Percentiles rank a stretch among this genome's conserved stretches.
These are phyloP conservation scores for Scaeva pyrastri DNA, from an alignment of 2,888 invertebrate species.

Conservation along the genomic window DNA sequence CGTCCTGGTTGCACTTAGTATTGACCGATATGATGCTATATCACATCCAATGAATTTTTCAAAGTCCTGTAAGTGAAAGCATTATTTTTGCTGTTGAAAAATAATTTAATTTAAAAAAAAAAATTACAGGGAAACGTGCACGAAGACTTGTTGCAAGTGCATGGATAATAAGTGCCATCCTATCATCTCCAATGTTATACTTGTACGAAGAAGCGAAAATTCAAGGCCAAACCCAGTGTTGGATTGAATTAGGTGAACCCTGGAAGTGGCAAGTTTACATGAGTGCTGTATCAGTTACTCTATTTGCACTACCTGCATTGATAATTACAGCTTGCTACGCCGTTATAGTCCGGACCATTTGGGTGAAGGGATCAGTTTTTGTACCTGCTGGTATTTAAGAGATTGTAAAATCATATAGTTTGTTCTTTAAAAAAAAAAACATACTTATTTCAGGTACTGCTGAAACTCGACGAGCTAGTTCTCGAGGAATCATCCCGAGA, in stretches of 20 bases:
- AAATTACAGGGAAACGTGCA: constrained; percentile 92
- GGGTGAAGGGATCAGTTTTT: constrained; percentile 88
- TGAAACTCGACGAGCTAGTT: constrained; percentile 91
- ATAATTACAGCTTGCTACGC: constrained; percentile 96
- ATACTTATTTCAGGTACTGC: constrained; percentile 82
- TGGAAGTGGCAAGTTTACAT: constrained; percentile 95
- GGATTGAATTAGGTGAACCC: constrained; percentile 92
- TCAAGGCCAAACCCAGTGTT: constrained; percentile 92
- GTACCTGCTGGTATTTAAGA: constrained; percentile 80
- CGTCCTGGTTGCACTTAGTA: constrained; percentile 95
- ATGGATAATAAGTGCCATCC: constrained; percentile 92
- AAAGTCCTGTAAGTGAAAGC: constrained; percentile 91
- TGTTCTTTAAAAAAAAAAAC: not conserved
- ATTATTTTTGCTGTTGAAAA: not conserved
- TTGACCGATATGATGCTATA: constrained; percentile 96
- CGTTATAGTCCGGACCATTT: constrained; percentile 95
- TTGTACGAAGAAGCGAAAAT: constrained; percentile 92
- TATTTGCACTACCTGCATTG: constrained; percentile 94
- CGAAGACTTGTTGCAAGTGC: constrained; percentile 91
- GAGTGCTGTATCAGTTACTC: constrained; percentile 91
- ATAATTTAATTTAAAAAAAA: not conserved
- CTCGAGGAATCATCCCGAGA: constrained; percentile 95
- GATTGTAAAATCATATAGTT: not conserved
- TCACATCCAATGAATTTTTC: constrained; percentile 98
- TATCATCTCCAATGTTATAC: constrained; percentile 92